Evolutionary conservation across 2,797 vertebrate species (phyloP), one percentile per base, ranked within the genome.

Genomic region (Otus scops): DNA sequence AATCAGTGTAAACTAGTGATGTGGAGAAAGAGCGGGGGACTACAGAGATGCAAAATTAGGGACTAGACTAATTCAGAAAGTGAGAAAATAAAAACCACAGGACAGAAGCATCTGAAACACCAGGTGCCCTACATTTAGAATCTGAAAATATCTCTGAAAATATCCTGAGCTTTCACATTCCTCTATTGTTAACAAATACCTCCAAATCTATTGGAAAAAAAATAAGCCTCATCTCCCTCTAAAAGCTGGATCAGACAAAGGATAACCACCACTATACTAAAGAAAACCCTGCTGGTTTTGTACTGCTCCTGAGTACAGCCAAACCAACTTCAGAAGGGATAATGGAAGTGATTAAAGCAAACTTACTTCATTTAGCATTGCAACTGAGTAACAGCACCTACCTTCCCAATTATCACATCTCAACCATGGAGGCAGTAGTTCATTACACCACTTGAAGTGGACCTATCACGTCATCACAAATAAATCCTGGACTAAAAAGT

Each of bases 241-340:
- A 87, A 80, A 88, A 92, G 73, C 65, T 84, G 48, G 13, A 73
- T 87, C 63, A 76, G 50, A 95, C 84, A 93, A 92, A 89, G 61
- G 54, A 89, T 56, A 85, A 93, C 77, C 50, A 92, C 50, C 61
- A 76, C 80, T 77, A 15, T 15, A 88, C 36, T 75, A 71, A 91
- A 92, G 89, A 94, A 95, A 94, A 84, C 41, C 79, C 73, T 80
- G 82, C 57, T 88, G 85, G 3, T 95, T 88, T 71, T 63, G 73
- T 75, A 80, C 65, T 56, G 67, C 61, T 93, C 73, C 73, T 64
- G 57, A 71, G 50, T 39, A 81, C 91, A 95, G 64, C 50, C 89
- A 91, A 96, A 74, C 1, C 7, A 85, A 83, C 45, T 91, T 88
- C 15, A 61, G 84, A 83, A 69, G 32, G 65, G 82, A 94, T 71